Percentiles rank a stretch among this genome's conserved stretches.
Conservation (phyloP, 1,140 invertebrate genomes). For the Chironomus tepperi region DNA sequence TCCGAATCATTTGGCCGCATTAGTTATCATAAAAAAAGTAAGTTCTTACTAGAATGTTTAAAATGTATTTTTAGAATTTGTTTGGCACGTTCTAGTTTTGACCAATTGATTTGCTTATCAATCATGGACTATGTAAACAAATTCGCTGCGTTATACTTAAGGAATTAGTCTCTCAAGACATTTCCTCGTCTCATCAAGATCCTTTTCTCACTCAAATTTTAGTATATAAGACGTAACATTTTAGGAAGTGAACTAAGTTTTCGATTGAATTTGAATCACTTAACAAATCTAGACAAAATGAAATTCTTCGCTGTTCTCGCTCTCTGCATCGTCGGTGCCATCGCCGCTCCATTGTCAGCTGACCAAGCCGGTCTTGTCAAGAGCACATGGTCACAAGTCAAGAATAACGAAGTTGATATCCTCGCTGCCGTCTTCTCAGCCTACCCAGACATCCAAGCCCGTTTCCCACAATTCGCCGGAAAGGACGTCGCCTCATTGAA, state of each 20-base stretch:
- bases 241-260: not conserved
- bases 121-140: too few relatives aligned
- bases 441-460: not conserved
- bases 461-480: not conserved
- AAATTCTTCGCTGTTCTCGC: not conserved
- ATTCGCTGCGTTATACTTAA: too few relatives aligned
- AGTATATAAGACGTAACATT: not conserved
- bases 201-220: too few relatives aligned
- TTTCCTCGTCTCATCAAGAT: too few relatives aligned
- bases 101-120: too few relatives aligned
- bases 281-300: not conserved
- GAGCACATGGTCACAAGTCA: not conserved
- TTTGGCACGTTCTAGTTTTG: too few relatives aligned
- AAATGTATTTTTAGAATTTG: too few relatives aligned
- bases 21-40: too few relatives aligned
- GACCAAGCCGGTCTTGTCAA: not conserved
- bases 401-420: not conserved
- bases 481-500: not conserved
- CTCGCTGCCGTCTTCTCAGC: not conserved
- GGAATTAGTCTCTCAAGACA: too few relatives aligned
- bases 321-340: not conserved
- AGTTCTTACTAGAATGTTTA: too few relatives aligned
- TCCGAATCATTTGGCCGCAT: too few relatives aligned
- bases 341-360: not conserved
- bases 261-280: not conserved